Evolutionary conservation across 2,888 invertebrate genomes (phyloP).

Genomic region (Cosmia pyralina): DNA sequence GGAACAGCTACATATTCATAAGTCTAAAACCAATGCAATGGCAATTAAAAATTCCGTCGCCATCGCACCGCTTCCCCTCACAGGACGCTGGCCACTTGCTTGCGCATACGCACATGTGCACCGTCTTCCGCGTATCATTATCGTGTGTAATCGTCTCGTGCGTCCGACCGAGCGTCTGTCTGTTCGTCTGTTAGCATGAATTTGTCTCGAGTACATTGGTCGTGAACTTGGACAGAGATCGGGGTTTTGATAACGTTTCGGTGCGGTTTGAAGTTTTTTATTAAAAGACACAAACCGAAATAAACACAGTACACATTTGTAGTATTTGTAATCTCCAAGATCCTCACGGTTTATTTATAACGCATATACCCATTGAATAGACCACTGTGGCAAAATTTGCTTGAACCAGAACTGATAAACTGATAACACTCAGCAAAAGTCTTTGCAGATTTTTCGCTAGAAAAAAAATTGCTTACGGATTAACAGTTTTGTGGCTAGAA

Average conservation of each 20-base stretch:
- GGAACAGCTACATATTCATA: neutral
- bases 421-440: neutral
- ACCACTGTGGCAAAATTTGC: neutral
- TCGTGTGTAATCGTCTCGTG: conserved; percentile 64
- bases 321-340: neutral
- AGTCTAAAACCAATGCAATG: neutral
- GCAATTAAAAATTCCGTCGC: conserved; percentile 27
- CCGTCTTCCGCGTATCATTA: conserved; percentile 70
- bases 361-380: too few species aligned
- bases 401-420: neutral
- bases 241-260: conserved; percentile 5
- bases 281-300: neutral
- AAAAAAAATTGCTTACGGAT: neutral
- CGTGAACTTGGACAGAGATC: conserved; percentile 56
- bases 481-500: neutral
- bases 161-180: conserved; percentile 49
- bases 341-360: neutral
- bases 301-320: neutral
- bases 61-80: conserved; percentile 26
- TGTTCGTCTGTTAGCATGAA: conserved; percentile 40
- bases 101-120: conserved; percentile 60
- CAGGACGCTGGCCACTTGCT: conserved; percentile 13
- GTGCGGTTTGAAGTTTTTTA: neutral
- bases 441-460: neutral
- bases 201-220: conserved; percentile 45